Evolutionary conservation across 1,140 invertebrate species (phyloP).

Genomic region (Panagrolaimus sp.): DNA sequence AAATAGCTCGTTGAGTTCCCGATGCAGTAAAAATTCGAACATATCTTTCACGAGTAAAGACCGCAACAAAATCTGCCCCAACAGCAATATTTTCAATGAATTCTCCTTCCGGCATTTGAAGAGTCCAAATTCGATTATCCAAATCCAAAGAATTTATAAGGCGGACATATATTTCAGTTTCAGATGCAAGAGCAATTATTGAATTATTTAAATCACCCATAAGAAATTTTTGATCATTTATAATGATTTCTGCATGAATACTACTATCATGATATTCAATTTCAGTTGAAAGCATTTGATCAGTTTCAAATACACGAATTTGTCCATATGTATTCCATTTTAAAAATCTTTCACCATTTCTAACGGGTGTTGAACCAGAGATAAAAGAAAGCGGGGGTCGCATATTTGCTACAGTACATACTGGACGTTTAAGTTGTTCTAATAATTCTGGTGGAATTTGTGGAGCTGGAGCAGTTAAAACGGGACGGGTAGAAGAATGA

Average conservation of each 20-base stretch:
- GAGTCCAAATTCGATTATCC: background rate
- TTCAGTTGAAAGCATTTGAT: background rate
- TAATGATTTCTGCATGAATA: constrained; percentile 2
- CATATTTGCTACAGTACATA: background rate
- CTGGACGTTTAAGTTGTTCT: background rate
- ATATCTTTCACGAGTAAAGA: background rate
- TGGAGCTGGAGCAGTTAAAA: background rate
- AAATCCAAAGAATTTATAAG: background rate
- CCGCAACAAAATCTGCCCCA: background rate
- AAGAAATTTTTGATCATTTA: background rate
- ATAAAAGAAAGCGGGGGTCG: background rate
- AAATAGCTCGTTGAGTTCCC: background rate
- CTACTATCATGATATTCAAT: background rate
- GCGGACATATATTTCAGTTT: background rate
- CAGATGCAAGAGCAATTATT: background rate
- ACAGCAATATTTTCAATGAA: background rate
- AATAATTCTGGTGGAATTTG: background rate
- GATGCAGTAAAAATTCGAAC: background rate
- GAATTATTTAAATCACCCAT: constrained; percentile 1
- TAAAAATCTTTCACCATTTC: background rate
- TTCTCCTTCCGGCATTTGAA: background rate
- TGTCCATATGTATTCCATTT: background rate
- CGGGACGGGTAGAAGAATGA: background rate
- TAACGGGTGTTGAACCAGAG: background rate
- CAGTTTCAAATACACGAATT: background rate